A percentile compares a stretch with the other conserved stretches of the same genome.
phyloP scores from a whole-genome alignment of 2,797 vertebrate species.

The Gila robusta region DNA sequence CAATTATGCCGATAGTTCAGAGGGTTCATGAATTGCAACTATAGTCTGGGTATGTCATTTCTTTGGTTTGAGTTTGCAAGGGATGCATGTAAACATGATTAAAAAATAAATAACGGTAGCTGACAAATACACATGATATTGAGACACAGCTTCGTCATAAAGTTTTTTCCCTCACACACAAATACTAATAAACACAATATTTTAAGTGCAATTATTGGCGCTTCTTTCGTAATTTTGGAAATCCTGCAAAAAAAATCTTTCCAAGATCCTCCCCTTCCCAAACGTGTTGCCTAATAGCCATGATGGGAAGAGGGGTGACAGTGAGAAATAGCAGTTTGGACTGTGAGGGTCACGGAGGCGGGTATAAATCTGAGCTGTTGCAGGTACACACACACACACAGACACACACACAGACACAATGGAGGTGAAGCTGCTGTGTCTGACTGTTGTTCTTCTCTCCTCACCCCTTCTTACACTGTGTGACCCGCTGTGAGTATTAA shows the following conservation, averaged over 20 bases:
- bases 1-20: not conserved
- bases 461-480: conserved; percentile 12
- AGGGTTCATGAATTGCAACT: not conserved
- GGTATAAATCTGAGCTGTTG: conserved; percentile 3
- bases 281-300: not conserved
- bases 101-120: not conserved
- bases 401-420: not conserved
- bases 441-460: conserved; percentile 12
- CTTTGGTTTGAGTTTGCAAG: not conserved
- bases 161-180: not conserved
- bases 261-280: not conserved
- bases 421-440: conserved; percentile 25
- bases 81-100: not conserved
- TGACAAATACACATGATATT: not conserved
- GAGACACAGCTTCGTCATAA: not conserved
- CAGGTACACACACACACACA: not conserved
- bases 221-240: not conserved
- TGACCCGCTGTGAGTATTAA: conserved; percentile 23
- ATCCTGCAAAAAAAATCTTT: not conserved
- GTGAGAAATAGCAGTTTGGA: too few relatives aligned
- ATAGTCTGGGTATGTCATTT: not conserved
- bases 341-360: not conserved
- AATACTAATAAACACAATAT: not conserved
- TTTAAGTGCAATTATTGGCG: not conserved
- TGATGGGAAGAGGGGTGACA: not conserved